Evolutionary conservation across 2,888 invertebrate genomes (phyloP).

Genomic region (Sussaba pulchella): DNA sequence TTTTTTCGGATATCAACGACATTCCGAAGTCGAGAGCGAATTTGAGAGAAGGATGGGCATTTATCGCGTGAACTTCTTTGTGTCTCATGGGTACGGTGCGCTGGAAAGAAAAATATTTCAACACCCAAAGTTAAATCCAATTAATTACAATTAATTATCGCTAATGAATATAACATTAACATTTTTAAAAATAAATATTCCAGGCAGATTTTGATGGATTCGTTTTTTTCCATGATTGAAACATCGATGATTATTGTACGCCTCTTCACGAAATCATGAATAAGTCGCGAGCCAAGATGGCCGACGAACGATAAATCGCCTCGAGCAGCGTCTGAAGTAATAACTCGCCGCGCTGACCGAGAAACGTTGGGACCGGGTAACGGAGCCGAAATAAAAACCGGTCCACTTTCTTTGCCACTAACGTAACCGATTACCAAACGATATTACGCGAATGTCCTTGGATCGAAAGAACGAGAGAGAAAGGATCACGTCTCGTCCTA

Average conservation of each 20-base stretch:
- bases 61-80: conserved; percentile 91
- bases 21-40: conserved; percentile 92
- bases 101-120: conserved; percentile 83
- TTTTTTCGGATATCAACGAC: conserved; percentile 91
- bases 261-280: neutral
- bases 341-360: conserved; percentile 32
- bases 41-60: conserved; percentile 90
- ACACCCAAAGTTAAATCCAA: neutral
- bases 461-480: conserved; percentile 47
- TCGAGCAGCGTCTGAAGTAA: conserved; percentile 33
- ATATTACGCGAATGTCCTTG: conserved; percentile 73
- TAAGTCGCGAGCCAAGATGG: neutral
- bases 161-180: neutral
- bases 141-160: neutral
- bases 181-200: conserved; percentile 2
- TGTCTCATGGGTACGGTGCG: conserved; percentile 92
- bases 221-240: no score
- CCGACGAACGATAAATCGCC: conserved; percentile 12
- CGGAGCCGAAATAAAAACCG: conserved; percentile 42
- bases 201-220: neutral
- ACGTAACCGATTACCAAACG: conserved; percentile 69
- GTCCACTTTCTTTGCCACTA: conserved; percentile 22
- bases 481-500: conserved; percentile 5
- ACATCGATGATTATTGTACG: neutral
- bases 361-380: conserved; percentile 27